Evolutionary conservation across 2,113 vertebrate species (phyloP).

Genomic region (Larimichthys polyactis): DNA sequence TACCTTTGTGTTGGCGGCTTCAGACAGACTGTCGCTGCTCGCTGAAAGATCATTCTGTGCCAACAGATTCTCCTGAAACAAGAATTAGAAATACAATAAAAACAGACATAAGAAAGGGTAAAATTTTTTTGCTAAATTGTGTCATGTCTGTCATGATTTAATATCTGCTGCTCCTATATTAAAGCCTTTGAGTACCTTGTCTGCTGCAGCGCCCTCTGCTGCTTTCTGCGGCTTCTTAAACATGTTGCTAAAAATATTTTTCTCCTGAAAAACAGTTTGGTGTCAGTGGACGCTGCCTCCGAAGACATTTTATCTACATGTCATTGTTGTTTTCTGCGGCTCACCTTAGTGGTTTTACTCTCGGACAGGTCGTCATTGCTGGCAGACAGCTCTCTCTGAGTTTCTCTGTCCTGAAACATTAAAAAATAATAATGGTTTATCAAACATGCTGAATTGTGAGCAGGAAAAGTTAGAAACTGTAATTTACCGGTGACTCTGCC

Average conservation of each 20-base stretch:
- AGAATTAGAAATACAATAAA: neutral
- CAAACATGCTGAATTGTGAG: fast-evolving
- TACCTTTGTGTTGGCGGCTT: constrained; percentile 37
- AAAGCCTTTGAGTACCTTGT: constrained; percentile 33
- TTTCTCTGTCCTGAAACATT: constrained; percentile 61
- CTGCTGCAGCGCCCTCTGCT: constrained; percentile 50
- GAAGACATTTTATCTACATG: fast-evolving
- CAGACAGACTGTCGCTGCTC: constrained; percentile 53
- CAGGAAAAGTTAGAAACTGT: neutral
- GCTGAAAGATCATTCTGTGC: constrained; percentile 24
- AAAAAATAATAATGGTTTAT: neutral
- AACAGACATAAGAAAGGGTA: neutral
- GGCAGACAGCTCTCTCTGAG: constrained; percentile 42
- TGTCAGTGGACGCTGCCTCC: neutral
- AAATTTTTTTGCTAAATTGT: neutral
- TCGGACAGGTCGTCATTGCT: constrained; percentile 62
- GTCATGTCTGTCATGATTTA: neutral
- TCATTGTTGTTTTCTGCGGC: fast-evolving
- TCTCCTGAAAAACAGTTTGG: constrained; percentile 53
- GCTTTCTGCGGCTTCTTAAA: constrained; percentile 68
- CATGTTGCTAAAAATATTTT: constrained; percentile 69
- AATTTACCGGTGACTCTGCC: constrained; percentile 43
- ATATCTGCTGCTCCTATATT: neutral
- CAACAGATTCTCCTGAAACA: constrained; percentile 43
- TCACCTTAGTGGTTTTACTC: constrained; percentile 58